Base-by-base conservation (phyloP, 2,888 invertebrate species). In the Altica lythri region DNA sequence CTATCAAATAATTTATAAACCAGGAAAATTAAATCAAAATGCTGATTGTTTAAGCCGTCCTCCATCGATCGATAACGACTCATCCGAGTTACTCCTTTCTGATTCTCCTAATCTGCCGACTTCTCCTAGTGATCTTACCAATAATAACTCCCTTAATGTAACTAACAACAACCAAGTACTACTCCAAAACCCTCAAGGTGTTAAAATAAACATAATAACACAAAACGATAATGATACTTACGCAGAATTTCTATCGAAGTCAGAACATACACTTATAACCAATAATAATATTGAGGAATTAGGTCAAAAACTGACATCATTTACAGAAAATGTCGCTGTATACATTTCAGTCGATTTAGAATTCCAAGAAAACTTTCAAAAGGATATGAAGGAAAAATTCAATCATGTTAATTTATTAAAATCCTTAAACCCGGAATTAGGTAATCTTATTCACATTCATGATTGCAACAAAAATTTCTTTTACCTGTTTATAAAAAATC, bases 21-120 rank as follows among this genome's bases (percentile, higher is more conserved):
- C 16, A 14, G 44, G 44, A 8, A 44, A 44, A 17, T n/a, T n/a
- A n/a, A n/a, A n/a, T 6, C 27, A 13, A 10, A 30, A 30, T 12
- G 44, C 44, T 6, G 44, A 44, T 19, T 16, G 30, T 18, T 13
- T 44, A 18, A 44, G 44, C 18, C 27, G 44, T 29, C 27, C 29
- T 43, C 17, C 27, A 6, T n/a, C n/a, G n/a, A n/a, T n/a, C n/a
- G n/a, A n/a, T n/a, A n/a, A n/a, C n/a, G n/a, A n/a, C n/a, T n/a
- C n/a, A n/a, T n/a, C n/a, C n/a, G n/a, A n/a, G n/a, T n/a, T n/a
- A n/a, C n/a, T n/a, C n/a, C n/a, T n/a, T n/a, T n/a, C n/a, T n/a
- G n/a, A n/a, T n/a, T n/a, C n/a, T n/a, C n/a, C n/a, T n/a, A n/a
- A n/a, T n/a, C n/a, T n/a, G n/a, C n/a, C n/a, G n/a, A n/a, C n/a